These are phyloP conservation scores for Didymodactylos carnosus DNA, from an alignment of 2,888 invertebrate species.

Conservation along the genomic window DNA sequence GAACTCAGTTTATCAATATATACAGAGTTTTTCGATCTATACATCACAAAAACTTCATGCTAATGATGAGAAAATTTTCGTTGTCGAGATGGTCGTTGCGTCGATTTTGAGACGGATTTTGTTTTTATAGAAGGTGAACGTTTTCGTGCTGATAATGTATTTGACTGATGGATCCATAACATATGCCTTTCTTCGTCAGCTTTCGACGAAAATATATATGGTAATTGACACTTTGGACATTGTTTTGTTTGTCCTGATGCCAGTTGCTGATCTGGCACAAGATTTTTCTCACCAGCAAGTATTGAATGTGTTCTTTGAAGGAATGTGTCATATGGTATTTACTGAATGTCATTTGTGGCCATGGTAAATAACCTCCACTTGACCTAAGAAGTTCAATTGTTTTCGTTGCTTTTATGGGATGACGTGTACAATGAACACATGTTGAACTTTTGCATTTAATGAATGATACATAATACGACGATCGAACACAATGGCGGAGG, in stretches of 20 bases:
- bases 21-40: no score
- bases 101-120: neutral
- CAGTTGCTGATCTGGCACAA: neutral
- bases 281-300: neutral
- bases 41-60: neutral
- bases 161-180: neutral
- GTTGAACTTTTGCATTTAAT: neutral
- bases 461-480: neutral
- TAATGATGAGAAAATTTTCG: neutral
- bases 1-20: no score
- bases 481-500: neutral
- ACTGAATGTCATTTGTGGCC: neutral
- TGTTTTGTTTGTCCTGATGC: neutral
- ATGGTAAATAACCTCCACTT: neutral
- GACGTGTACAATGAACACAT: neutral
- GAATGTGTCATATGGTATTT: neutral
- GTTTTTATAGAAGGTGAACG: neutral
- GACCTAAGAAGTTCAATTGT: neutral
- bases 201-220: neutral
- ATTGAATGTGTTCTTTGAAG: neutral
- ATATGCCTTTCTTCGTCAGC: neutral
- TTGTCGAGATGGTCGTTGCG: neutral
- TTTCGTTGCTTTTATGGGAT: neutral
- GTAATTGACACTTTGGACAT: neutral
- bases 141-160: neutral